Base-by-base conservation (phyloP, 2,113 vertebrate genomes). In the Mustela nigripes region DNA sequence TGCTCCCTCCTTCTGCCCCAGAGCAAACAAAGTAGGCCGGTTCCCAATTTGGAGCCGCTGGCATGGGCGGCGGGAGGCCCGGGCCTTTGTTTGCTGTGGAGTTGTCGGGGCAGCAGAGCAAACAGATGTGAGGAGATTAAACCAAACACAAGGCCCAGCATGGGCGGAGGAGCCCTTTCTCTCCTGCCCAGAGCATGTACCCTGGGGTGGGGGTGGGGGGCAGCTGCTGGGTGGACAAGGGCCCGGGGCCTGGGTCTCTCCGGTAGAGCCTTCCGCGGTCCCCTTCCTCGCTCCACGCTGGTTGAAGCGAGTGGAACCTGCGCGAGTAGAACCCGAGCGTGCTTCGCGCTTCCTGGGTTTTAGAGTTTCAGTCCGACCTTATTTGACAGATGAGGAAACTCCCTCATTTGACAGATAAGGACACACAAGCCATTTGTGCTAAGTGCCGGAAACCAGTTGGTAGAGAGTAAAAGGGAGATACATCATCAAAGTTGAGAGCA, bases 121-220 rank as follows among this genome's bases (percentile, higher is more conserved):
- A 98, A 98, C 97, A 98, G 94, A 97, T 97, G 96, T 86, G 85
- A 97, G 98, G 98, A 98, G 98, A 98, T 93, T 97, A 98, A 58
- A 58, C 82, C 91, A 97, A 95, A 98, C 78, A 95, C 95, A 97
- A 98, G 97, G 94, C 92, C 71, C 26, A 0, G 94, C 95, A 4
- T 9, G 4, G 7, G 50, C 84, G 4, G 5, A 7, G 58, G 83
- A 5, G 53, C 91, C 78, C 62, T 82, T 39, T 74, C 83, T 81
- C 19, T 90, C 94, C 67, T 14, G 67, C 36, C 95, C 73, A 86
- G 93, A 80, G 94, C 97, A 89, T 76, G 65, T 26, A 16, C 22
- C 48, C 39, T 5, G 11, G 39, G 39, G 48, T 0, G 50, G 50
- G 50, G 53, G 1, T 2, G 50, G 50, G 16, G 11, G 10, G 48